Base-by-base conservation (phyloP, 2,113 vertebrate genomes). In the Uropsilus gracilis region DNA sequence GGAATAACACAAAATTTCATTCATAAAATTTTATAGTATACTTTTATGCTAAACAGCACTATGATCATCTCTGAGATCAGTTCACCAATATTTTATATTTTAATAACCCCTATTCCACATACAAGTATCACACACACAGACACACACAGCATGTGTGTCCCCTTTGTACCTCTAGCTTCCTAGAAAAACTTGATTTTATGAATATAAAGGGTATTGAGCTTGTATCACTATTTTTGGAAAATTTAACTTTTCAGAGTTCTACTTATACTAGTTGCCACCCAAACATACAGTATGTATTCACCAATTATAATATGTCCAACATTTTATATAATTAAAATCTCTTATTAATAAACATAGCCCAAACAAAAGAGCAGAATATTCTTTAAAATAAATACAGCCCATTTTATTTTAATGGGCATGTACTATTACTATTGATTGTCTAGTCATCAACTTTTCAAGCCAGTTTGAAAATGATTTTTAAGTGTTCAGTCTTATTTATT, bases 401-500 rank as follows among this genome's bases (percentile, higher is more conserved):
- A 50, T 76, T 94, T 77, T 96, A n/a, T 61, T 90, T 90, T 44
- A 39, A 84, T 77, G 30, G 8, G 34, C 72, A 76, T 88, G 68
- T 44, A 87, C 37, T 81, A 71, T 83, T 68, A 14, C 64, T 96
- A 76, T 73, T 91, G 72, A 96, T 93, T 80, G 72, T 34, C 26
- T 90, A 91, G 30, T 80, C 53, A 89, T 95, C 77, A 89, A 66
- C 46, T 64, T 9, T 90, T 94, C 78, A 73, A 94, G 5, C n/a
- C 46, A 82, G 6, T 89, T 61, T 66, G 72, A 76, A 97, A 96
- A 80, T 89, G 71, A 95, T 84, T 97, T 87, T 81, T 80, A 80
- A 97, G 50, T 78, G 78, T 14, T 92, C 3, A 46, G 17, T 88
- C 59, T 96, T 84, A 92, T 96, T 97, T 96, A 96, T 94, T 84